Evolutionary conservation across 2,113 vertebrate genomes (phyloP).

Genomic region (Charina bottae): DNA sequence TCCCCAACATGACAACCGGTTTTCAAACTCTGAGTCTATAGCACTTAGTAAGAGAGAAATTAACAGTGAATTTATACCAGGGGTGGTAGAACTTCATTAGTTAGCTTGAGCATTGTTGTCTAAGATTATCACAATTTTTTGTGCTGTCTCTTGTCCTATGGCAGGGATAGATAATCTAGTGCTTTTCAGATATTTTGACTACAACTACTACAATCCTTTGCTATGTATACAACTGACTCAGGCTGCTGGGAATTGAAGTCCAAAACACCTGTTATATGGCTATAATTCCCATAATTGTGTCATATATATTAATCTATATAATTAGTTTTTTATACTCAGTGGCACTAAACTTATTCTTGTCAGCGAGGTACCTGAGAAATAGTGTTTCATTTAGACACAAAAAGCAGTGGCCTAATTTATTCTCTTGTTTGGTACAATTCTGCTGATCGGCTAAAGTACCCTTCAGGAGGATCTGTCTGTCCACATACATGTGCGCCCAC

Average conservation of each 20-base stretch:
- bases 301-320: not conserved
- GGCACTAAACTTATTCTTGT: not conserved
- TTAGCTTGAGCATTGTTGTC: not conserved
- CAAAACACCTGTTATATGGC: too few species aligned
- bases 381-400: fast-evolving
- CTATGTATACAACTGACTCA: not conserved
- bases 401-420: fast-evolving
- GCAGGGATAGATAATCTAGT: not conserved
- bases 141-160: not conserved
- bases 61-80: not conserved
- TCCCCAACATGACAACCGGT: not conserved
- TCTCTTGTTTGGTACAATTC: not conserved
- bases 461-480: not conserved
- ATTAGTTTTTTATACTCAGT: not conserved
- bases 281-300: too few species aligned
- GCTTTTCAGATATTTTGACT: not conserved
- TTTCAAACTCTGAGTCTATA: not conserved
- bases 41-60: not conserved
- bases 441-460: not conserved
- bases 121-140: not conserved
- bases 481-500: not conserved
- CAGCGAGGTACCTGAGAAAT: not conserved
- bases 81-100: not conserved
- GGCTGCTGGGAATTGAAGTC: not conserved
- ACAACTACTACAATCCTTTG: not conserved